Evolutionary conservation across 1,140 invertebrate species (phyloP).

Genomic region (Diploscapter pachys): DNA sequence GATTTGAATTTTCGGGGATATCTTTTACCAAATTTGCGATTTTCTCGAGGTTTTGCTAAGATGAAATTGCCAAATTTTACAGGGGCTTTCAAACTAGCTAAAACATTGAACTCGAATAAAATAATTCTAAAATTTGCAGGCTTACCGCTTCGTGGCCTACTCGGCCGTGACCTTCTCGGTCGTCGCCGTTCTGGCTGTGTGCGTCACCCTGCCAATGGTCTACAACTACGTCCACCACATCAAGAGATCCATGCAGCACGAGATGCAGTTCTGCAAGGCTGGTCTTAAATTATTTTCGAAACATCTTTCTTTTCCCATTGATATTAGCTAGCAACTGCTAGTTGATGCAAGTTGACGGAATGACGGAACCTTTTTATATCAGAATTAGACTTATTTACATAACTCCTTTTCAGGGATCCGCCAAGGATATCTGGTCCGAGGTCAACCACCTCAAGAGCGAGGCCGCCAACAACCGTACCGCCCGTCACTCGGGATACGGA

Average conservation of each 20-base stretch:
- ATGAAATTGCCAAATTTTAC: no score
- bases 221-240: conserved; percentile 42
- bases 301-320: not conserved
- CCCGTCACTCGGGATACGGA: conserved; percentile 41
- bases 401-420: conserved; percentile 28
- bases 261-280: conserved; percentile 36
- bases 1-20: no score
- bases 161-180: conserved; percentile 41
- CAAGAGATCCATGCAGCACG: conserved; percentile 36
- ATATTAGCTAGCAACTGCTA: no score
- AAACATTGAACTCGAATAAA: not conserved
- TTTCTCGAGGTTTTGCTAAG: no score
- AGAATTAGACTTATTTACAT: not conserved
- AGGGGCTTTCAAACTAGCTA: no score
- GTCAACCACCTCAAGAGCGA: conserved; percentile 39
- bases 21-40: no score
- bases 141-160: conserved; percentile 40
- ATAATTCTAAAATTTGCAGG: conserved; percentile 17
- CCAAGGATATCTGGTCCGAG: conserved; percentile 43
- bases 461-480: conserved; percentile 34
- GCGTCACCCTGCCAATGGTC: conserved; percentile 41
- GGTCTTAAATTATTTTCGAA: not conserved
- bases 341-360: not conserved
- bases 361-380: not conserved
- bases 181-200: conserved; percentile 39